Percentiles rank a stretch among this genome's conserved stretches.
Evolutionary conservation across 1,140 invertebrate species (phyloP).

Genomic region (Drosophila sulfurigaster): DNA sequence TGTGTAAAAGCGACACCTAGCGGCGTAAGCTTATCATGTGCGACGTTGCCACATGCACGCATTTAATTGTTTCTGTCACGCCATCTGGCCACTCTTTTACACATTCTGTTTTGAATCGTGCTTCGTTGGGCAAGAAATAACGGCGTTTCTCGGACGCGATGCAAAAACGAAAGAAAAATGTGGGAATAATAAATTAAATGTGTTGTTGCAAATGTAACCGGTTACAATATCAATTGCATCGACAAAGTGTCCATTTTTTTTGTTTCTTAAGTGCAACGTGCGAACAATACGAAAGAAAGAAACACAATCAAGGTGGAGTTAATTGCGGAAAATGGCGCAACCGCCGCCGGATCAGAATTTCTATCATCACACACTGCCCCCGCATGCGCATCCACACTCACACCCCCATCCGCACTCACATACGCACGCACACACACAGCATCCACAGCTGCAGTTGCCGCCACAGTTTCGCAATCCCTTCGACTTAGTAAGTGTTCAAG

Average conservation of each 20-base stretch:
- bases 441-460: constrained; percentile 78
- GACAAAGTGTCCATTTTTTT: constrained; percentile 11
- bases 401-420: constrained; percentile 62
- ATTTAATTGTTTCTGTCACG: not conserved
- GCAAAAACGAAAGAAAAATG: constrained; percentile 70
- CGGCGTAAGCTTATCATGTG: not conserved
- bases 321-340: constrained; percentile 76
- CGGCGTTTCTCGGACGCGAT: constrained; percentile 59
- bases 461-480: constrained; percentile 80
- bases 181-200: constrained; percentile 64
- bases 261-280: constrained; percentile 29
- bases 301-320: constrained; percentile 33
- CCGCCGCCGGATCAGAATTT: constrained; percentile 80
- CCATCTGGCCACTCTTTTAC: constrained; percentile 15
- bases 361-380: constrained; percentile 72
- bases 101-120: constrained; percentile 58
- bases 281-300: constrained; percentile 16
- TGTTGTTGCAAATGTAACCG: constrained; percentile 67
- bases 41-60: not conserved
- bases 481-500: constrained; percentile 68
- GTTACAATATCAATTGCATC: constrained; percentile 49
- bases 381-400: constrained; percentile 67
- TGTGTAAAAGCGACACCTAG: constrained; percentile 3
- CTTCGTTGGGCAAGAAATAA: constrained; percentile 50
- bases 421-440: constrained; percentile 51